These are phyloP conservation scores for Xenopus petersii DNA, from an alignment of 2,797 vertebrate genomes.

Conservation along the genomic window DNA sequence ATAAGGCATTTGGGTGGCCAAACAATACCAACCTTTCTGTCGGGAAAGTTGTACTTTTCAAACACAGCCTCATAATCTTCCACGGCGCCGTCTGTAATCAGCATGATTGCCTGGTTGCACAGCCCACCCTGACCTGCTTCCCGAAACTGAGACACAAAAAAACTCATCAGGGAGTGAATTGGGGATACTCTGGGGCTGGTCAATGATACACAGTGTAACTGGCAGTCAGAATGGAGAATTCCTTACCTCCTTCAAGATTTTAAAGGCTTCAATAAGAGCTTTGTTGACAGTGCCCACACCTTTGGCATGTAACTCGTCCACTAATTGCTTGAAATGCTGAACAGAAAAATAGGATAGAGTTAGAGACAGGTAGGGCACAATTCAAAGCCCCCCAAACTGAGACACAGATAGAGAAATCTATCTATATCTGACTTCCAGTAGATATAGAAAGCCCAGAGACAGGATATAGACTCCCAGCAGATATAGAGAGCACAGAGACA, in stretches of 20 bases:
- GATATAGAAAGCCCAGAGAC: too few species aligned
- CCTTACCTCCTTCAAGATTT: constrained; percentile 84
- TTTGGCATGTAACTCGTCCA: constrained; percentile 85
- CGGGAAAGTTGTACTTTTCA: constrained; percentile 90
- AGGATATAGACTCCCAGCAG: too few species aligned
- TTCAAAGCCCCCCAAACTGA: too few species aligned
- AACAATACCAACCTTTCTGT: constrained; percentile 72
- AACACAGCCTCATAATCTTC: constrained; percentile 89
- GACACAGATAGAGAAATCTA: too few species aligned
- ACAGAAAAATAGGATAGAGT: neutral
- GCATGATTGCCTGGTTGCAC: constrained; percentile 97
- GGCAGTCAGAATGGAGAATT: neutral
- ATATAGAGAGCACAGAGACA: too few species aligned
- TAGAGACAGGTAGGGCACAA: too few species aligned
- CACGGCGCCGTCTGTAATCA: constrained; percentile 92
- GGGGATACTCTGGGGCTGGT: too few species aligned
- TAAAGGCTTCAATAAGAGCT: constrained; percentile 89
- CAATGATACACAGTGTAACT: too few species aligned
- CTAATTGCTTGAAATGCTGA: constrained; percentile 91
- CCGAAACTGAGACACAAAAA: constrained; percentile 68
- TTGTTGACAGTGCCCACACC: constrained; percentile 86
- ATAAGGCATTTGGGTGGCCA: neutral
- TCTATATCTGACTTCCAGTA: too few species aligned
- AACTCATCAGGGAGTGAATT: too few species aligned
- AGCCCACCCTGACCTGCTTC: constrained; percentile 81